These are phyloP conservation scores for Exocentrus adspersus DNA, from an alignment of 2,888 invertebrate species.

Conservation along the genomic window DNA sequence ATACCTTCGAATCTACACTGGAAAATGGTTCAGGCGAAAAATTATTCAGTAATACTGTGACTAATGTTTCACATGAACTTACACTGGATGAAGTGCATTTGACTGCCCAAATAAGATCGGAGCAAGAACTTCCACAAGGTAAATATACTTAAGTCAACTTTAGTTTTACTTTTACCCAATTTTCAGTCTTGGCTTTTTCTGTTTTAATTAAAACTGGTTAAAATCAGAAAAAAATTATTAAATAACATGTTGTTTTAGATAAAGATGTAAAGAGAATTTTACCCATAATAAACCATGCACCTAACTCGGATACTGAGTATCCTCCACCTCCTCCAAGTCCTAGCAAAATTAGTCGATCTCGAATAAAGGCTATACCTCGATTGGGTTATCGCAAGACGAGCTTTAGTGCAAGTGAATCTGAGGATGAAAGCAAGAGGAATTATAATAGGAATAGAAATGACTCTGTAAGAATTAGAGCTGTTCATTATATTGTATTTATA, in stretches of 20 bases:
- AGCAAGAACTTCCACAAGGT: conserved; percentile 2
- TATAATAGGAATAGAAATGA: conserved; percentile 60
- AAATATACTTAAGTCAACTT: background rate
- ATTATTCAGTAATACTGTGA: background rate
- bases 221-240: conserved; percentile 1
- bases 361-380: conserved; percentile 76
- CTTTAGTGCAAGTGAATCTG: conserved; percentile 74
- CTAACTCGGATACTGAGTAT: conserved; percentile 50
- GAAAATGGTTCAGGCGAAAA: background rate
- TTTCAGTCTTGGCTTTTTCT: no score
- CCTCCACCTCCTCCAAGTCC: conserved; percentile 66
- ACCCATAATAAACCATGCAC: conserved; percentile 8
- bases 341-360: conserved; percentile 71
- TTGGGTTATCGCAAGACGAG: conserved; percentile 72
- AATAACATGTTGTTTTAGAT: conserved; percentile 33
- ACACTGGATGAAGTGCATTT: conserved; percentile 30
- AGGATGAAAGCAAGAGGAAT: conserved; percentile 67
- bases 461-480: conserved; percentile 53
- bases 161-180: no score
- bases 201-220: no score
- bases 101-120: background rate
- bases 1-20: background rate
- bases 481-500: conserved; percentile 3
- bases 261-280: conserved; percentile 27
- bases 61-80: background rate